phyloP scores from a whole-genome alignment of 2,113 vertebrate genomes.

The Conger conger region DNA sequence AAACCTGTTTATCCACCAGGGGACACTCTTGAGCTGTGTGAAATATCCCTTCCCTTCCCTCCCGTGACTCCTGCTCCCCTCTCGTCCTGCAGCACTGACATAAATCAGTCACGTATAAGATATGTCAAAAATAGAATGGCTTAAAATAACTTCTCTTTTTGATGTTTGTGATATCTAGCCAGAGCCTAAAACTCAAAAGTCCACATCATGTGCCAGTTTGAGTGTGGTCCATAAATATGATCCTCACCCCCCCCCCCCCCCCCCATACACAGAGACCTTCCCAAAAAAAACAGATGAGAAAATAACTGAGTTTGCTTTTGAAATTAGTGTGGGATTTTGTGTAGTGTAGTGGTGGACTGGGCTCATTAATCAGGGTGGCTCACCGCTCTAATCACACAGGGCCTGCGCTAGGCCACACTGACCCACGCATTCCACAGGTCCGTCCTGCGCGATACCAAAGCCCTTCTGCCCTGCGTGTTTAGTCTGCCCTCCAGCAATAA shows the following conservation, averaged over 20 bases:
- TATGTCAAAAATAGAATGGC: constrained; percentile 69
- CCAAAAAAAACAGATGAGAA: constrained; percentile 45
- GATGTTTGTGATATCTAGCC: constrained; percentile 61
- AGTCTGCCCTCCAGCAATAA: constrained; percentile 74
- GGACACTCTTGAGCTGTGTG: constrained; percentile 39
- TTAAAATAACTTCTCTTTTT: constrained; percentile 64
- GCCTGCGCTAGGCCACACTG: constrained; percentile 39
- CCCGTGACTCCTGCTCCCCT: background rate
- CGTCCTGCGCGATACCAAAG: constrained; percentile 67
- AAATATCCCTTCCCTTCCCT: background rate
- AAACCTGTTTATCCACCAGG: constrained; percentile 9
- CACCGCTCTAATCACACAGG: constrained; percentile 39
- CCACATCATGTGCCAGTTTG: constrained; percentile 43
- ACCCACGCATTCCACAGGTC: constrained; percentile 63
- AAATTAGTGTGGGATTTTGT: constrained; percentile 71
- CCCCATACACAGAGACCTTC: background rate
- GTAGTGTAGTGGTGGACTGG: constrained; percentile 74
- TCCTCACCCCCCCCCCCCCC: no score
- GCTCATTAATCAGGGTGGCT: constrained; percentile 57
- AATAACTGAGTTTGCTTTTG: constrained; percentile 60
- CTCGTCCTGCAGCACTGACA: constrained; percentile 22
- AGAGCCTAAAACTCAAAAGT: constrained; percentile 56
- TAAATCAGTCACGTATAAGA: constrained; percentile 43
- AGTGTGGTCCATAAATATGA: background rate
- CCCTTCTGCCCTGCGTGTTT: constrained; percentile 72